Conservation (phyloP, 2,888 invertebrate genomes). For the Drosophila paramelanica region DNA sequence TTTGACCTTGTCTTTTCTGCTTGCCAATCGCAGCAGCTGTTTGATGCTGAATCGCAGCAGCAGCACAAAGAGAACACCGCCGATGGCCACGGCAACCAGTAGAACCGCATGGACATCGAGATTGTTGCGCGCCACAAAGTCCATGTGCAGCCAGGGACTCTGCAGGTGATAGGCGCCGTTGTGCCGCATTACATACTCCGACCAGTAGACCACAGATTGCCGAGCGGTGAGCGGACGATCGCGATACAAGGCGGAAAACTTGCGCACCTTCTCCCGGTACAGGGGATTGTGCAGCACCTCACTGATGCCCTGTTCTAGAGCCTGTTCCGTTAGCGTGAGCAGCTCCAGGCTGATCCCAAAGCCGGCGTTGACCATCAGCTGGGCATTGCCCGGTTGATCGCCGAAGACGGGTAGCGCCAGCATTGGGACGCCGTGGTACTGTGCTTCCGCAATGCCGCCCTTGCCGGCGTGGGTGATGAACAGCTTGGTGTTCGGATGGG, state of each 20-base stretch:
- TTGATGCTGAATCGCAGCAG: constrained; percentile 13
- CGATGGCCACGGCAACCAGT: constrained; percentile 8
- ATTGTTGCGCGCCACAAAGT: constrained; percentile 85
- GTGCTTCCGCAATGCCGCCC: constrained; percentile 87
- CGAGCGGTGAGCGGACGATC: constrained; percentile 86
- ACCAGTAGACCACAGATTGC: constrained; percentile 86
- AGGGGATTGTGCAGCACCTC: constrained; percentile 67
- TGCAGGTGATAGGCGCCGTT: constrained; percentile 86
- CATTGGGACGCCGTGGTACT: constrained; percentile 86
- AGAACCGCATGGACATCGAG: constrained; percentile 84
- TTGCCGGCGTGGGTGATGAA: constrained; percentile 89
- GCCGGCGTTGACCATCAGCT: constrained; percentile 49
- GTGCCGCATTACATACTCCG: constrained; percentile 86
- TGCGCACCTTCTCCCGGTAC: constrained; percentile 78
- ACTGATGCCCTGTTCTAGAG: constrained; percentile 39
- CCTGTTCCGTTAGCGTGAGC: constrained; percentile 41
- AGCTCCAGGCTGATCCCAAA: constrained; percentile 62
- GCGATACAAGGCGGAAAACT: constrained; percentile 85
- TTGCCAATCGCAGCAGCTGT: not conserved
- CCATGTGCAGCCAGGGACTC: constrained; percentile 85
- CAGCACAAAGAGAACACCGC: not conserved
- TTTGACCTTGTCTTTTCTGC: constrained; percentile 37
- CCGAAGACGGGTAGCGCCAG: constrained; percentile 75
- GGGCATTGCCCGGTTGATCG: constrained; percentile 68
- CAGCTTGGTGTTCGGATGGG: constrained; percentile 86